These are phyloP conservation scores for Tyrophagus putrescentiae DNA, from an alignment of 1,140 invertebrate genomes.

Conservation along the genomic window DNA sequence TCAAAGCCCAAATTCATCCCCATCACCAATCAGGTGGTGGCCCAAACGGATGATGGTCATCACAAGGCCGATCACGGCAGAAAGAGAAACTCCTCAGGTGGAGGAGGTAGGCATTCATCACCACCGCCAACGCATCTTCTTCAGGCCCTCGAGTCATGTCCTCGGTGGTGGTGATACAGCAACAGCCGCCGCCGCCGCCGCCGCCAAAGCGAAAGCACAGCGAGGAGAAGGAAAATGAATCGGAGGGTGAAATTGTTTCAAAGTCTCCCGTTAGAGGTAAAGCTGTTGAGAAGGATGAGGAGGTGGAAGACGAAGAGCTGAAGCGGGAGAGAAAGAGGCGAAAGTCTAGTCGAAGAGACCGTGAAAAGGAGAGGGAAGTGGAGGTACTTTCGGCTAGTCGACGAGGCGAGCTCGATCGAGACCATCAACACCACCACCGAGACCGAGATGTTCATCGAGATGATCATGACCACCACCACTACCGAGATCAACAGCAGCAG, in stretches of 20 bases:
- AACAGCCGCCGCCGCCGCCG: neutral
- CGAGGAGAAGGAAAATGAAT: neutral
- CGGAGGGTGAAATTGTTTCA: neutral
- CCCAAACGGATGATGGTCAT: neutral
- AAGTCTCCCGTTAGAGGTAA: too few relatives aligned
- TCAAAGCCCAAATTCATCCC: neutral
- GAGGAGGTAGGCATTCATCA: too few relatives aligned
- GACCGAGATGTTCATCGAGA: too few relatives aligned
- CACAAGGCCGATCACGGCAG: neutral
- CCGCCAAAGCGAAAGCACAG: neutral
- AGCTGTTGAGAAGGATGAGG: neutral
- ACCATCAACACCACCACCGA: too few relatives aligned
- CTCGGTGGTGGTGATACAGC: neutral
- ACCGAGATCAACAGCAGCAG: too few relatives aligned
- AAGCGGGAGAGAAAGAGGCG: neutral
- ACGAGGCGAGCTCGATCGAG: too few relatives aligned
- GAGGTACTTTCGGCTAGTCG: too few relatives aligned
- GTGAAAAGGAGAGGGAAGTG: neutral
- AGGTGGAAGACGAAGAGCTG: neutral
- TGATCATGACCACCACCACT: too few relatives aligned
- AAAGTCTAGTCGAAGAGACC: neutral
- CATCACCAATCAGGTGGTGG: neutral
- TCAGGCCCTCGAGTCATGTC: conserved; percentile 6
- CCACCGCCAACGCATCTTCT: too few relatives aligned
- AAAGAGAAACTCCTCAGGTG: neutral